A percentile compares a stretch with the other conserved stretches of the same genome.
Evolutionary conservation across 1,140 invertebrate species (phyloP).

Genomic region (Aphidius ervi): DNA sequence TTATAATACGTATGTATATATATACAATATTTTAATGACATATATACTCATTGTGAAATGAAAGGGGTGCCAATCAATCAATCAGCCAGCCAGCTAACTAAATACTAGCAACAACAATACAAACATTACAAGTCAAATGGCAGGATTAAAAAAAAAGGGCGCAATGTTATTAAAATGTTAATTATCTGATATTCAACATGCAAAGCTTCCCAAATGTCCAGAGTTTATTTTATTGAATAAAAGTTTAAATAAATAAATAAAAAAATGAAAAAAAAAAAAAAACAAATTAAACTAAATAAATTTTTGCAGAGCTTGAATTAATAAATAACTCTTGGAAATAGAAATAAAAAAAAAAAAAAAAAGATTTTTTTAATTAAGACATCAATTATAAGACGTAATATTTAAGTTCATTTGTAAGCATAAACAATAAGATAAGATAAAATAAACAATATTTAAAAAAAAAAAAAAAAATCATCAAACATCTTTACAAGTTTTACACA

Average conservation of each 20-base stretch:
- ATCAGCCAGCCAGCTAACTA: not conserved
- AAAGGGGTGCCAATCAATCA: too few relatives aligned
- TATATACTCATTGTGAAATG: not conserved
- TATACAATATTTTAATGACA: conserved; percentile 35
- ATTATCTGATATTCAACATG: conserved; percentile 41
- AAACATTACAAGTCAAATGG: too few relatives aligned
- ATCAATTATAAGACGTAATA: conserved; percentile 14
- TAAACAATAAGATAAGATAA: conserved; percentile 7
- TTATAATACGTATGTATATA: conserved; percentile 50
- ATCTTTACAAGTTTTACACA: too few relatives aligned
- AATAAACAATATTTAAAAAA: conserved; percentile 4
- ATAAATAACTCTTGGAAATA: conserved; percentile 37
- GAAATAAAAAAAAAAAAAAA: conserved; percentile 32
- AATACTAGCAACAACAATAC: too few relatives aligned
- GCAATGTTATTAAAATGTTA: not conserved
- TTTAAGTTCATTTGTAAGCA: conserved; percentile 45
- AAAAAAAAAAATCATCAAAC: too few relatives aligned
- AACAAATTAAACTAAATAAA: conserved; percentile 26
- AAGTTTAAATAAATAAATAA: conserved; percentile 27
- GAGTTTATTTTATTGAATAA: conserved; percentile 53
- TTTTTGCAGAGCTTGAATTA: conserved; percentile 46
- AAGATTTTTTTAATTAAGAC: conserved; percentile 25
- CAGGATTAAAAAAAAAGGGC: too few relatives aligned
- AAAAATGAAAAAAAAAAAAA: conserved; percentile 31
- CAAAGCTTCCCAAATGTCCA: conserved; percentile 45